Base-by-base conservation (phyloP, 37 sponge, comb jelly and placozoan species). In the Hormiphora californensis region DNA sequence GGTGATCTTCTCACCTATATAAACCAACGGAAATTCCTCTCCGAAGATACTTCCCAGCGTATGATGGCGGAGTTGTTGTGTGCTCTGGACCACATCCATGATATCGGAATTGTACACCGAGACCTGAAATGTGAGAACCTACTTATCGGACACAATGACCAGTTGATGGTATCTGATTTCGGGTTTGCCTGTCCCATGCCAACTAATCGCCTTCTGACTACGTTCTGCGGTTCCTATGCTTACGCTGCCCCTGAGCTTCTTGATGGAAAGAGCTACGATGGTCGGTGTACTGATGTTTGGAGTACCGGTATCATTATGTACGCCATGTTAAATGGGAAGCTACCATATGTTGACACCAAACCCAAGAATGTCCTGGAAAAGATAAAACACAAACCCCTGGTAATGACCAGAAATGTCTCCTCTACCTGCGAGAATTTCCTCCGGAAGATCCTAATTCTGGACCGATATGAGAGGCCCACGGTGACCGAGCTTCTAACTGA, bases 101-200 rank as follows among this genome's bases (percentile, higher is more conserved):
- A 54, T 67, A 32, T 46, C 32, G 88, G 63, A 41, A 51, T 65
- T 51, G 88, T 69, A 33, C 88, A 88, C 69, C 23, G 96, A 35
- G 96, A 95, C 54, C 91, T 95, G 44, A 95, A 95, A 46, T 95
- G 96, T 87, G 96, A 95, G 88, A 95, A 95, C 81, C 87, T 95
- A 34, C 90, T 95, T 81, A 85, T 95, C 21, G 89, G 81, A 3
- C 81, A 19, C 4, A 33, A 73, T 73, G 69, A 89, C 51, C 55
- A 62, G 22, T 86, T 95, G 27, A 89, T 92, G 78, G 87, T 95
- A 17, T 73, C 95, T 11, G 95, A 95, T 85, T 91, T 95, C 63
- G 95, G 95, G 0, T 95, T 95, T 85, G 95, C 73, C 21, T 32
- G 81, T n/a, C 59, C 89, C 36, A 43, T 43, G 23, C 81, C 81